A percentile compares a stretch with the other conserved stretches of the same genome.
These are phyloP conservation scores for Amphiprion clarkii DNA, from an alignment of 2,797 vertebrate species.

Conservation along the genomic window DNA sequence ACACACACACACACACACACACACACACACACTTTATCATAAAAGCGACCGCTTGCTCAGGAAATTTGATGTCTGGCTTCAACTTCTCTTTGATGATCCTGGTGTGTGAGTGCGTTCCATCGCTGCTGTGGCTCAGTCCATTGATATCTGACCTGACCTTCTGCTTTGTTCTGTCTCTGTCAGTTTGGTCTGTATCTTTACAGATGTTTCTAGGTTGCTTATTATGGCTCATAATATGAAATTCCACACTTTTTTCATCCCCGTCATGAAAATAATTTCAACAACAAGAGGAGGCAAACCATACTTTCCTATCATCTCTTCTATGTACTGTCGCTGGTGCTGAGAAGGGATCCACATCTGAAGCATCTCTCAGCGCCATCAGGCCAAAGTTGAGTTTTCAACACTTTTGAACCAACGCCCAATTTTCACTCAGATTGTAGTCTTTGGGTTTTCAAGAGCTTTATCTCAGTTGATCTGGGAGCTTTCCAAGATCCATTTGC, in stretches of 20 bases:
- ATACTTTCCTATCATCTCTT: no score
- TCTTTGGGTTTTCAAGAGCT: no score
- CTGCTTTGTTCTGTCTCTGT: neutral
- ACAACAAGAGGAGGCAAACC: no score
- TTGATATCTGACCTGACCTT: neutral
- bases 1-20: no score
- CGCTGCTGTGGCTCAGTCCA: neutral
- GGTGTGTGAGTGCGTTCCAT: neutral
- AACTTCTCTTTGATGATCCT: slow-evolving; percentile 16
- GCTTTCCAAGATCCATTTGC: no score
- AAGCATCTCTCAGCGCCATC: no score
- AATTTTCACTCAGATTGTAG: no score
- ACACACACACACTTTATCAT: neutral
- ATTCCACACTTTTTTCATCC: neutral
- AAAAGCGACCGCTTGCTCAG: slow-evolving; percentile 16
- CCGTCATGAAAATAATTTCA: neutral
- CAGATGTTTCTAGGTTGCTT: neutral
- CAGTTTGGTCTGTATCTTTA: neutral
- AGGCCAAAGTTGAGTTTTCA: no score
- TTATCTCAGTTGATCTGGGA: no score
- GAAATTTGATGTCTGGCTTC: slow-evolving; percentile 57
- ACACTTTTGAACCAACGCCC: no score
- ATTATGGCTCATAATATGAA: neutral
- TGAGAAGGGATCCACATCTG: no score
- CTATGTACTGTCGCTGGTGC: no score